Conservation (phyloP, 1,140 invertebrate genomes). For the Pissodes strobi region DNA sequence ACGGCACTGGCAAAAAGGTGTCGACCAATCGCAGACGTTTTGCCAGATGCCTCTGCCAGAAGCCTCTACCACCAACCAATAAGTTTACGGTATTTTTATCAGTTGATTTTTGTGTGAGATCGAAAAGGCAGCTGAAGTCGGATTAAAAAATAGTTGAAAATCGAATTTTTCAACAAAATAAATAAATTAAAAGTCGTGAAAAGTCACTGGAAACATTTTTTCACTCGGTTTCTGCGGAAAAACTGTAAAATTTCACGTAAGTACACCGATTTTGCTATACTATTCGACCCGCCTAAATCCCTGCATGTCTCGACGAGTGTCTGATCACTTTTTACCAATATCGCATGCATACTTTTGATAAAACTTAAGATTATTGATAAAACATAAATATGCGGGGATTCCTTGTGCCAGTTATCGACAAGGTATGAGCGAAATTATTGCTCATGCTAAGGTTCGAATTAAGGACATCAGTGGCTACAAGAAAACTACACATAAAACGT, state of each 20-base stretch:
- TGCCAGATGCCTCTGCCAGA: constrained; percentile 55
- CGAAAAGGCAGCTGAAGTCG: constrained; percentile 35
- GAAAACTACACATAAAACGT: constrained; percentile 32
- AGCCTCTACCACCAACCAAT: constrained; percentile 48
- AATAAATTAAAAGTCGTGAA: constrained; percentile 43
- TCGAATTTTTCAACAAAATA: constrained; percentile 49
- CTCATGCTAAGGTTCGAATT: constrained; percentile 49
- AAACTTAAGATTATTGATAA: constrained; percentile 47
- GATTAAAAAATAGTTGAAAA: constrained; percentile 48
- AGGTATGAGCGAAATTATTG: constrained; percentile 47
- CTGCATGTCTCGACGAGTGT: neutral
- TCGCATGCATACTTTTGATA: constrained; percentile 39
- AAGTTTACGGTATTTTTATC: constrained; percentile 39
- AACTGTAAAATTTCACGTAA: constrained; percentile 53
- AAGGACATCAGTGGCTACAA: constrained; percentile 40
- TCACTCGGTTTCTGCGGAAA: constrained; percentile 33
- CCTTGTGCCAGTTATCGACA: constrained; percentile 44
- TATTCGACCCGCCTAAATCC: neutral
- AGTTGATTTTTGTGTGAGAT: constrained; percentile 37
- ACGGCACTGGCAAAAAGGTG: constrained; percentile 24
- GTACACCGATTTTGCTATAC: constrained; percentile 28
- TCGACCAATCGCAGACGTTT: constrained; percentile 36
- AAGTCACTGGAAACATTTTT: constrained; percentile 42
- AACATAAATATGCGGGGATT: constrained; percentile 42
- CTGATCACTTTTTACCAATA: constrained; percentile 26